Evolutionary conservation across 1,140 invertebrate genomes (phyloP).

Genomic region (Euschistus heros): DNA sequence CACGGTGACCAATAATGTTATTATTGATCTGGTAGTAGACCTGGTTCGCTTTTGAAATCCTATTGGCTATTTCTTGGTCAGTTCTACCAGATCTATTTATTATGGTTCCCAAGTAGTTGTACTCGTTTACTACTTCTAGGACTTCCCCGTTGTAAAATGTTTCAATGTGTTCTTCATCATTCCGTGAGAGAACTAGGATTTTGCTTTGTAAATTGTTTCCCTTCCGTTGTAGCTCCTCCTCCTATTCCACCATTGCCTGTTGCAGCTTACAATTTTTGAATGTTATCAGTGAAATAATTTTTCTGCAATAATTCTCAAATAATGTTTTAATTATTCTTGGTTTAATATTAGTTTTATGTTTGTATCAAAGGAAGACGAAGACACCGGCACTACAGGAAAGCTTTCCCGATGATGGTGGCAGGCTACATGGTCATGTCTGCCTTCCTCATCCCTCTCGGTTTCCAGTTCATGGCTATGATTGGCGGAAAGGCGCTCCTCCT

Average conservation of each 20-base stretch:
- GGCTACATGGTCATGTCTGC: constrained; percentile 33
- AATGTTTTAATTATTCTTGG: neutral
- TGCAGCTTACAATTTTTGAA: neutral
- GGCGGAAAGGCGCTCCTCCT: constrained; percentile 33
- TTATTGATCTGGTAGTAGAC: no score
- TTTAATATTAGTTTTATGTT: neutral
- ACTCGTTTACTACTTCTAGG: no score
- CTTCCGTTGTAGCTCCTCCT: neutral
- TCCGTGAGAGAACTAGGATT: no score
- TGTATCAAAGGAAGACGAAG: neutral
- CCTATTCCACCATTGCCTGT: neutral
- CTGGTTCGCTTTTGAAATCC: no score
- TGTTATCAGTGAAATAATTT: neutral
- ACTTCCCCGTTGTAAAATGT: no score
- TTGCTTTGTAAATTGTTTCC: neutral
- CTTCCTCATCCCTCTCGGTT: constrained; percentile 33
- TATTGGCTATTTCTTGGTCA: no score
- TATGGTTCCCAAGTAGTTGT: no score
- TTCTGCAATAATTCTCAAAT: neutral
- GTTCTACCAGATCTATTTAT: no score
- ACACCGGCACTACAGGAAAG: constrained; percentile 30
- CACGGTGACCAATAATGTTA: no score
- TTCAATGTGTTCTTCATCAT: no score
- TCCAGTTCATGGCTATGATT: constrained; percentile 35
- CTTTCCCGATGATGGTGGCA: constrained; percentile 34